Evolutionary conservation across 37 sponge, comb jelly and placozoan species (phyloP).

Genomic region (Trichoplax adhaerens): DNA sequence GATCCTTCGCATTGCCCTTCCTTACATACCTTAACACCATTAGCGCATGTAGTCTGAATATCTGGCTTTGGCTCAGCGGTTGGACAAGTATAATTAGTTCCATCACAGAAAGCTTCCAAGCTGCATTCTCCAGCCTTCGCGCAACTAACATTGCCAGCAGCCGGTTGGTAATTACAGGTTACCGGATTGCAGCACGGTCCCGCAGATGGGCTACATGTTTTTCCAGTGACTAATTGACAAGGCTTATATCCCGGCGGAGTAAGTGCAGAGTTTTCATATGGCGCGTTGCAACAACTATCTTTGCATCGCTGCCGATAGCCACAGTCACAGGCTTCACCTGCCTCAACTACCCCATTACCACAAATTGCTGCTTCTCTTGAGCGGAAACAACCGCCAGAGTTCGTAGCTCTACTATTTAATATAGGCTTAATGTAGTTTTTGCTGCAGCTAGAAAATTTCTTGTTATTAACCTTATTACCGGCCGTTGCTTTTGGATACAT

Average conservation of each 20-base stretch:
- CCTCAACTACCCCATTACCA: constrained; percentile 34
- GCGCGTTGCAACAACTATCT: neutral
- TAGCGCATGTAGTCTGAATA: constrained; percentile 11
- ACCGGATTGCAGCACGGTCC: constrained; percentile 22
- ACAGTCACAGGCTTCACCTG: constrained; percentile 63
- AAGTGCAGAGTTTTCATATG: constrained; percentile 10
- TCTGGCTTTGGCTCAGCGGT: constrained; percentile 1
- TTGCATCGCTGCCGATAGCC: neutral
- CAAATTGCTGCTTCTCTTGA: constrained; percentile 5
- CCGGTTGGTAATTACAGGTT: neutral
- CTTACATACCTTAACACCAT: constrained; percentile 13
- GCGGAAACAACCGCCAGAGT: no score
- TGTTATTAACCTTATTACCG: constrained; percentile 66
- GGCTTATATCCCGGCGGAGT: constrained; percentile 4
- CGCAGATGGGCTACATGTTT: neutral
- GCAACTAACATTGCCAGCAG: no score
- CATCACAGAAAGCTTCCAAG: constrained; percentile 9
- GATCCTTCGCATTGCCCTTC: constrained; percentile 42
- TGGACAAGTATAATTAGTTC: constrained; percentile 31
- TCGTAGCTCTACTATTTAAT: no score
- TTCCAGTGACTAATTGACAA: neutral
- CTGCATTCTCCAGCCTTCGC: no score
- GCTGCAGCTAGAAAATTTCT: constrained; percentile 57
- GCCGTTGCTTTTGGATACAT: constrained; percentile 64
- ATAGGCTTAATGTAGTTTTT: constrained; percentile 12